These are phyloP conservation scores for Coenonympha glycerion DNA, from an alignment of 2,888 invertebrate genomes.

Conservation along the genomic window DNA sequence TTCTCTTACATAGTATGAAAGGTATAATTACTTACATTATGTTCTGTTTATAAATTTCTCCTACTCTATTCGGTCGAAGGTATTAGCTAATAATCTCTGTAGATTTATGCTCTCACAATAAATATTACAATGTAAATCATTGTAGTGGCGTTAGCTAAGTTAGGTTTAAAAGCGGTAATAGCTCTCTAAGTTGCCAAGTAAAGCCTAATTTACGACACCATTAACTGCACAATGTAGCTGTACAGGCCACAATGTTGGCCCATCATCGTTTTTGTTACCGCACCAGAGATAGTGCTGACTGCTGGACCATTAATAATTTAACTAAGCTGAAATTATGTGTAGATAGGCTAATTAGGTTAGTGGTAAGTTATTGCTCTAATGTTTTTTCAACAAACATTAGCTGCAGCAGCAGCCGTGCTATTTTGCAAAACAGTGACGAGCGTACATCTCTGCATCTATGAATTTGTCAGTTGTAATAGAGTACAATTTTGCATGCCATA, in stretches of 20 bases:
- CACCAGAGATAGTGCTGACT: not conserved
- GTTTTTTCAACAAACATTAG: no score
- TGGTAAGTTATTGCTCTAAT: no score
- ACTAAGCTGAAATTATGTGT: constrained; percentile 2
- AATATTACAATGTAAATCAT: constrained; percentile 9
- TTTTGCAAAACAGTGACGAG: no score
- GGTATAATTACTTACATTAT: no score
- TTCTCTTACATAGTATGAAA: no score
- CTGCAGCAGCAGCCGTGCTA: no score
- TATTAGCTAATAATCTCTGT: no score
- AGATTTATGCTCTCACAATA: constrained; percentile 5
- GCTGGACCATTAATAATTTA: constrained; percentile 5
- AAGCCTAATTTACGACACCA: constrained; percentile 26
- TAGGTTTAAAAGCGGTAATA: constrained; percentile 24
- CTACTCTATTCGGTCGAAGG: no score
- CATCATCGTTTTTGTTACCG: constrained; percentile 22
- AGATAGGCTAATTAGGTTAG: constrained; percentile 6
- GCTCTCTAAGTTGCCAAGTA: constrained; percentile 26
- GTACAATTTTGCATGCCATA: no score
- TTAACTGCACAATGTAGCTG: constrained; percentile 20
- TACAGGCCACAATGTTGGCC: constrained; percentile 18
- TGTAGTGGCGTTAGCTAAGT: constrained; percentile 16
- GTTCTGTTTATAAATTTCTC: no score
- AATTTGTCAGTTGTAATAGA: no score
- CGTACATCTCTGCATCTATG: no score